Percentiles rank a stretch among this genome's conserved stretches.
phyloP scores from a whole-genome alignment of 2,888 invertebrate genomes.

The Drosophila sordidula region DNA sequence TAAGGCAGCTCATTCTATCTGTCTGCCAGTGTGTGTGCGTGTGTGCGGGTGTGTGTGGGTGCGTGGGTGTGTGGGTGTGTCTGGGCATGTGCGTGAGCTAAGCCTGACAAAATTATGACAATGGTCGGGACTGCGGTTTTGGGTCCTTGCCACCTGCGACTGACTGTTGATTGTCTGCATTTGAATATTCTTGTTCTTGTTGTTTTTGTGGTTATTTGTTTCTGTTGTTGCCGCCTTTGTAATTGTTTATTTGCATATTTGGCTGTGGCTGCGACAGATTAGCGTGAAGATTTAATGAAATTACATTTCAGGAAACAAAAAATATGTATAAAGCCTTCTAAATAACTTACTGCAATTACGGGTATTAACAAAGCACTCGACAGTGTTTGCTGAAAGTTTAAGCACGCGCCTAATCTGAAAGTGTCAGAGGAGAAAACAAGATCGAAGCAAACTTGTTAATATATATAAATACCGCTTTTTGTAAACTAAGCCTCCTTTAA shows the following conservation, averaged over 20 bases:
- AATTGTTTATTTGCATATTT: slow-evolving; percentile 76
- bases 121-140: slow-evolving; percentile 42
- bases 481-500: too few species aligned
- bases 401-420: not conserved
- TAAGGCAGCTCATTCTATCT: slow-evolving; percentile 62
- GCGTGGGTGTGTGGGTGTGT: slow-evolving; percentile 9
- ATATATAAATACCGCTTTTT: not conserved
- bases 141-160: slow-evolving; percentile 48
- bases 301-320: slow-evolving; percentile 47
- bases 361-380: slow-evolving; percentile 7
- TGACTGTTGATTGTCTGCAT: slow-evolving; percentile 60
- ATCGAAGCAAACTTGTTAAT: too few species aligned
- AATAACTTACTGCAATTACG: slow-evolving; percentile 33
- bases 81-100: slow-evolving; percentile 4
- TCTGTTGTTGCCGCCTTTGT: slow-evolving; percentile 36
- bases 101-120: slow-evolving; percentile 55
- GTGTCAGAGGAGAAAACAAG: too few species aligned
- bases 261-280: slow-evolving; percentile 68
- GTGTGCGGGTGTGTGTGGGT: slow-evolving; percentile 3
- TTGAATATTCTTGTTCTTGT: slow-evolving; percentile 24
- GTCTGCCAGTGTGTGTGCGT: slow-evolving; percentile 8
- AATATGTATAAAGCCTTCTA: not conserved
- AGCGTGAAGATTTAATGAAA: slow-evolving; percentile 74
- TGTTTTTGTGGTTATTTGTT: slow-evolving; percentile 1
- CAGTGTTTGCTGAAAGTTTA: slow-evolving; percentile 38